phyloP scores from a whole-genome alignment of 1,140 invertebrate species.

The Drosophila serrata region DNA sequence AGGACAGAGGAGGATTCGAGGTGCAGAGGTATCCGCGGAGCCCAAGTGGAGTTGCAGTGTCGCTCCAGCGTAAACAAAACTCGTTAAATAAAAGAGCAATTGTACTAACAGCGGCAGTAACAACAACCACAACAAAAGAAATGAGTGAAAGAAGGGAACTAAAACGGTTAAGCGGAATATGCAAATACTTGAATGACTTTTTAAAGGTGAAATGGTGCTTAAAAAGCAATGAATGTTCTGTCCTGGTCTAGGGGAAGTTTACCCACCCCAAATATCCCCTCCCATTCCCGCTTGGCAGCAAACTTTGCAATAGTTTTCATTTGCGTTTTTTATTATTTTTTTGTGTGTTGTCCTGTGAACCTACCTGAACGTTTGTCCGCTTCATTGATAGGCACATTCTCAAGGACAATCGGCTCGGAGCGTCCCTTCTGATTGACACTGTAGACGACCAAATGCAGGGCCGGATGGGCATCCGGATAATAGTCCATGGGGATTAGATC shows the following conservation, averaged over 20 bases:
- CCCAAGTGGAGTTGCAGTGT: constrained; percentile 49
- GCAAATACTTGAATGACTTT: constrained; percentile 85
- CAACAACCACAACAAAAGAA: constrained; percentile 28
- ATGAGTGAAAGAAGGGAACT: constrained; percentile 57
- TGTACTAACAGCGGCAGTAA: constrained; percentile 66
- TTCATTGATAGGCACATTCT: constrained; percentile 94
- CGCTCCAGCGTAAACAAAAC: constrained; percentile 78
- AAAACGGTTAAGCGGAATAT: constrained; percentile 84
- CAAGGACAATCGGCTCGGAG: constrained; percentile 92
- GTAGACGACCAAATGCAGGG: constrained; percentile 92
- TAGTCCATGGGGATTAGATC: constrained; percentile 85
- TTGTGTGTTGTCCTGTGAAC: constrained; percentile 27
- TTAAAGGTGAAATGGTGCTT: constrained; percentile 84
- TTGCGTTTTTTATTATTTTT: background rate
- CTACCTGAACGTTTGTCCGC: constrained; percentile 94
- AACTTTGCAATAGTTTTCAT: constrained; percentile 57
- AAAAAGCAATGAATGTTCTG: constrained; percentile 80
- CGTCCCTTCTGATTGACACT: constrained; percentile 95
- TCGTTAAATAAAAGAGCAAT: constrained; percentile 85
- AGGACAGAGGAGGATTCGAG: background rate
- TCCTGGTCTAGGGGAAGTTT: constrained; percentile 18
- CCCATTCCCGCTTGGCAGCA: constrained; percentile 5
- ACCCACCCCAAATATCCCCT: background rate
- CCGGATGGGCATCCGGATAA: constrained; percentile 86
- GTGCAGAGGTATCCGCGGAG: background rate